Percentiles rank a stretch among this genome's conserved stretches.
Conservation (phyloP, 2,113 vertebrate genomes). For the Chrysemys picta region DNA sequence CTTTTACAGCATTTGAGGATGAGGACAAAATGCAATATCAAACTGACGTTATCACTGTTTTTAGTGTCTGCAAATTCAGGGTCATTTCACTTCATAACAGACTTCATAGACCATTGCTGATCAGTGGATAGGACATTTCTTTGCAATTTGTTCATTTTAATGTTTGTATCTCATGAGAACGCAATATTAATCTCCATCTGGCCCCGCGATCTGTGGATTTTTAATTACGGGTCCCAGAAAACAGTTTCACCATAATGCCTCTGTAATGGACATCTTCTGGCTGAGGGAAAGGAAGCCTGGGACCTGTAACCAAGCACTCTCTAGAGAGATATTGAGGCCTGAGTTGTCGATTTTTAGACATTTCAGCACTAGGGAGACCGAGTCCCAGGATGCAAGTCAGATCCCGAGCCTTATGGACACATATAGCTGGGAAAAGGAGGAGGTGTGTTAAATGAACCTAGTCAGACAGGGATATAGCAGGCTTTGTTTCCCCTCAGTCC, state of each 20-base stretch:
- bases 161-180: conserved; percentile 5
- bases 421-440: neutral
- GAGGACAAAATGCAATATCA: conserved; percentile 60
- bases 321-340: neutral
- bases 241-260: neutral
- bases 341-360: neutral
- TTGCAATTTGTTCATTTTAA: neutral
- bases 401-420: conserved; percentile 20
- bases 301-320: neutral
- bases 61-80: conserved; percentile 64
- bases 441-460: neutral
- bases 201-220: neutral
- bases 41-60: conserved; percentile 47
- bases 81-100: conserved; percentile 64
- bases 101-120: conserved; percentile 8
- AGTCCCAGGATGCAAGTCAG: neutral
- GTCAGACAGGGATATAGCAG: neutral
- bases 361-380: neutral
- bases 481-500: neutral
- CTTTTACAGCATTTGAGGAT: conserved; percentile 46
- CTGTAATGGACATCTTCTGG: neutral
- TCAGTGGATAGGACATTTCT: neutral
- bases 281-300: neutral
- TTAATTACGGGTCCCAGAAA: neutral
- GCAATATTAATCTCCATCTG: conserved; percentile 26